Evolutionary conservation across 2,888 invertebrate genomes (phyloP).

Genomic region (Temnothorax rugatulus): DNA sequence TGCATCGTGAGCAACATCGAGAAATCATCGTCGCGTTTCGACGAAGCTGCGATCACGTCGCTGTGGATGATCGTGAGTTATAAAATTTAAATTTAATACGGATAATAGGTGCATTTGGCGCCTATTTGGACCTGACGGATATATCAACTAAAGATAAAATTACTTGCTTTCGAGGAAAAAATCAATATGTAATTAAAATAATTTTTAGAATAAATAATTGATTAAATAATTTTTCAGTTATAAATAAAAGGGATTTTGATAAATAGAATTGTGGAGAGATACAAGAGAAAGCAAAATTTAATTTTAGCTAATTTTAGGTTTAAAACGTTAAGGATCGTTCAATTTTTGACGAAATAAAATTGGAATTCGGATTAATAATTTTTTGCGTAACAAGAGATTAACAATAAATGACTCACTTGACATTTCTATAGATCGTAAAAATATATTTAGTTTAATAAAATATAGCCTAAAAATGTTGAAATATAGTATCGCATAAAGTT

Average conservation of each 20-base stretch:
- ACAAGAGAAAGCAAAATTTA: neutral
- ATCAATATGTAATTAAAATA: neutral
- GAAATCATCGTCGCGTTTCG: neutral
- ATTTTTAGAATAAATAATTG: too few species aligned
- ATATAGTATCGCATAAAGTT: too few species aligned
- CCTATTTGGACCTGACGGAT: neutral
- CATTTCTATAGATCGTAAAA: neutral
- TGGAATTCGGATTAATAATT: neutral
- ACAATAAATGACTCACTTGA: neutral
- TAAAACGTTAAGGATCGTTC: neutral
- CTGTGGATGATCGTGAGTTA: neutral
- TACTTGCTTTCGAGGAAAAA: neutral
- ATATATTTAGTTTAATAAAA: neutral
- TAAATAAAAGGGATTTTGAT: neutral
- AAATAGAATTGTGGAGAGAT: neutral
- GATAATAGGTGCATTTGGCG: neutral
- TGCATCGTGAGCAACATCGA: neutral
- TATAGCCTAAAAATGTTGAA: neutral
- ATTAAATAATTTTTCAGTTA: neutral
- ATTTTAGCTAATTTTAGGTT: neutral
- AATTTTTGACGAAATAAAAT: neutral
- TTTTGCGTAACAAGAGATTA: neutral
- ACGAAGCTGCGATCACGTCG: neutral
- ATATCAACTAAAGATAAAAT: neutral
- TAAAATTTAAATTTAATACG: neutral